Base-by-base conservation (phyloP, 1,140 invertebrate species). In the Aphidius gifuensis region DNA sequence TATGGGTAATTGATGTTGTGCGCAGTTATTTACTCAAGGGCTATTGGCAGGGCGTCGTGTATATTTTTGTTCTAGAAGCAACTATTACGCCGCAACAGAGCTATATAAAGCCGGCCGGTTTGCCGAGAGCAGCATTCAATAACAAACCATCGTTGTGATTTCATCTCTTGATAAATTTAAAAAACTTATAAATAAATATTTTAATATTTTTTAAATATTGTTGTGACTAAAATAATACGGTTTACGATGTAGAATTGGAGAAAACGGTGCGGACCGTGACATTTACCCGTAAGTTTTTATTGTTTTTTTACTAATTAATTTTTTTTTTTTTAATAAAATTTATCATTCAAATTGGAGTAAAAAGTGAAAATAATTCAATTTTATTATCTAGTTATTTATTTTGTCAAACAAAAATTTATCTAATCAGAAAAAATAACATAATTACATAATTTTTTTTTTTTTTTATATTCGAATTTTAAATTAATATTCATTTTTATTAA, bases 231-330 rank as follows among this genome's bases (percentile, higher is more conserved):
- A 50, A 49, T 16, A 50, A 63, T 49, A 63, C 48, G 32, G 16
- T 53, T 9, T 48, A 58, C 47, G 48, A 63, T 63, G 60, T 59
- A 62, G 56, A 64, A 57, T 49, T 54, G 59, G 58, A 54, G 71
- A 68, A 64, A 67, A 50, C 65, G 54, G 74, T 73, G 74, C 75
- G 74, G 77, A 78, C 72, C 76, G 76, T 73, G 70, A 74, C 72
- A 75, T 71, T 75, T 74, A 72, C 74, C 76, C 74, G 78, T 80
- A 73, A 69, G 79, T 80, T 69, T 66, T 59, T 65, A 40, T 66
- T 44, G 11, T 39, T 57, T 32, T 7, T 46, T 58, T 38, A 23
- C 2, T 40, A 40, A 32, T 51, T 51, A 9, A n/a, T 32, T 9
- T 54, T 9, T 40, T 45, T 54, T 46, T 39, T 16, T 42, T n/a